These are phyloP conservation scores for Bryconaethiops microstoma DNA, from an alignment of 2,797 vertebrate species.

Conservation along the genomic window DNA sequence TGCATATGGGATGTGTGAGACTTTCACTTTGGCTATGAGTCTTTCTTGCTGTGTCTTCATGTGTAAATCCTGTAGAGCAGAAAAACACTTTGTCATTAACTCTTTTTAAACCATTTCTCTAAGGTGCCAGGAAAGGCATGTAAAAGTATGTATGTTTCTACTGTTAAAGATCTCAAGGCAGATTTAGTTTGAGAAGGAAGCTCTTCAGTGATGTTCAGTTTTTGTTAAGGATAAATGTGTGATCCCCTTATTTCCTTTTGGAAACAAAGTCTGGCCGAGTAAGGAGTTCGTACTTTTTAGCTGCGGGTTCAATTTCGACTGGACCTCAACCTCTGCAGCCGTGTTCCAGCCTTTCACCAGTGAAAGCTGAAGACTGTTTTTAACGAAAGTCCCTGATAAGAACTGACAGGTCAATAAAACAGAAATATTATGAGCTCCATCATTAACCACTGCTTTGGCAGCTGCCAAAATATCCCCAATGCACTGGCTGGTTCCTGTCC, in stretches of 20 bases:
- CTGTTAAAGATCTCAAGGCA: not conserved
- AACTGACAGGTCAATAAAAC: conserved; percentile 82
- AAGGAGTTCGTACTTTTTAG: not conserved
- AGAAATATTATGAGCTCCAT: conserved; percentile 73
- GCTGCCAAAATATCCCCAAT: conserved; percentile 74
- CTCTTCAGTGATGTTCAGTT: not conserved
- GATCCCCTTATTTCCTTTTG: not conserved
- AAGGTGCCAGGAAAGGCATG: not conserved
- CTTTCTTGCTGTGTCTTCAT: conserved; percentile 33
- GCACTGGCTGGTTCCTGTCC: conserved; percentile 66
- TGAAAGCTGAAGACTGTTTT: conserved; percentile 74
- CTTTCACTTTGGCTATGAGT: conserved; percentile 35
- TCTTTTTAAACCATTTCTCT: not conserved
- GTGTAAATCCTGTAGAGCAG: not conserved
- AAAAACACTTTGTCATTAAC: not conserved
- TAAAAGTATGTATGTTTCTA: not conserved
- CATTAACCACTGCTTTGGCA: conserved; percentile 64
- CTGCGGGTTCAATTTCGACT: not conserved
- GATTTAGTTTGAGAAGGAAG: not conserved
- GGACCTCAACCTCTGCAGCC: conserved; percentile 40
- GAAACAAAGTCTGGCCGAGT: not conserved
- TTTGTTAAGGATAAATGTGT: not conserved
- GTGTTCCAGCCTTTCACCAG: conserved; percentile 60
- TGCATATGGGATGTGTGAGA: conserved; percentile 67
- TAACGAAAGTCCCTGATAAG: conserved; percentile 72